phyloP scores from a whole-genome alignment of 2,888 invertebrate species.

The Diabrotica balteata region DNA sequence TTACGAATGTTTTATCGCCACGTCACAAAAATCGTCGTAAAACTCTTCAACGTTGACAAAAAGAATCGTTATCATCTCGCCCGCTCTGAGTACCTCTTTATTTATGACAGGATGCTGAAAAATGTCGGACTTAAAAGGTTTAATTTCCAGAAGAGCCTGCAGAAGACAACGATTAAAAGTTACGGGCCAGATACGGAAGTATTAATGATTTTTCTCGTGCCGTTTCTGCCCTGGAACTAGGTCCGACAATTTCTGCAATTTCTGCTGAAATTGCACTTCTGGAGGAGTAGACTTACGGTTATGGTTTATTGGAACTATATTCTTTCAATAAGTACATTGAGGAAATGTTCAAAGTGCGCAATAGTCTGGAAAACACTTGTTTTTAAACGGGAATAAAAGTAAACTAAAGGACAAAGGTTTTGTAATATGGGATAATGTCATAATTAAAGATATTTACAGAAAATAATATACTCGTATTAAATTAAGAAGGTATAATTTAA shows the following conservation, averaged over 20 bases:
- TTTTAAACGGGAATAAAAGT: too few species aligned
- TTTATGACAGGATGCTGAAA: conserved; percentile 43
- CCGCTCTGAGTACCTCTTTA: conserved; percentile 33
- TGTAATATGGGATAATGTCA: too few species aligned
- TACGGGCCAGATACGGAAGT: conserved; percentile 43
- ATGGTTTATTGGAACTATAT: too few species aligned
- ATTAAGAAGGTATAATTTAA: too few species aligned
- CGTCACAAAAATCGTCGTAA: conserved; percentile 17
- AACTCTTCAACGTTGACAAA: conserved; percentile 21
- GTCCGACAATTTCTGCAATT: conserved; percentile 2
- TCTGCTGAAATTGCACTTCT: conserved; percentile 5
- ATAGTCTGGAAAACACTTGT: too few species aligned
- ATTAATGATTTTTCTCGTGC: conserved; percentile 35
- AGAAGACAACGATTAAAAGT: conserved; percentile 47
- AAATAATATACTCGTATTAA: too few species aligned
- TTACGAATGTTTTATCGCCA: conserved; percentile 8
- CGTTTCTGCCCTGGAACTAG: background rate
- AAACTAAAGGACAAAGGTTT: too few species aligned
- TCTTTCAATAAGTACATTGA: too few species aligned
- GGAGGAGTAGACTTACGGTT: too few species aligned
- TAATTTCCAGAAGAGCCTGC: conserved; percentile 45
- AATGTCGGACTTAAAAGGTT: conserved; percentile 46
- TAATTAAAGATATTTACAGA: too few species aligned
- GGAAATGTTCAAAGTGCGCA: too few species aligned
- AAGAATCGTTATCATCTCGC: conserved; percentile 23